Evolutionary conservation across 2,797 vertebrate genomes (phyloP).

Genomic region (Urosaurus nigricauda): DNA sequence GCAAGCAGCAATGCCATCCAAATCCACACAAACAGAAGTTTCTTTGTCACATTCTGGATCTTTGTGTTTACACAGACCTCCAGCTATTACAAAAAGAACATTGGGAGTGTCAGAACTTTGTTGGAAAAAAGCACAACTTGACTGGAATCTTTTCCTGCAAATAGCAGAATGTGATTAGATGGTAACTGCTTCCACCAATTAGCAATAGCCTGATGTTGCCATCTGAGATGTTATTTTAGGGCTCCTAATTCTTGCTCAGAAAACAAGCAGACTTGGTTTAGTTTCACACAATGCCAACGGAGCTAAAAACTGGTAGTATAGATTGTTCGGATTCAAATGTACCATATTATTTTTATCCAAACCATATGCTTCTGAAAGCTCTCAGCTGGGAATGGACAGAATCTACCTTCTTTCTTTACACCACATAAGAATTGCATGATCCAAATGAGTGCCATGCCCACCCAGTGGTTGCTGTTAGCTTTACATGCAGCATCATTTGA

Average conservation of each 20-base stretch:
- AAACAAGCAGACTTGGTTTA: not conserved
- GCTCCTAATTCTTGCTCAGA: not conserved
- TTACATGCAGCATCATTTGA: not conserved
- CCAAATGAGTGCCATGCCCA: too few relatives aligned
- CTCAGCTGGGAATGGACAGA: not conserved
- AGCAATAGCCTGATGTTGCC: not conserved
- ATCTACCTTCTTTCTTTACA: not conserved
- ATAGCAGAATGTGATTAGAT: not conserved
- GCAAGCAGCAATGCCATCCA: conserved; percentile 83
- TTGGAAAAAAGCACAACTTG: not conserved
- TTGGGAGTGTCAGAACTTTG: not conserved
- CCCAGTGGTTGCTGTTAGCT: too few relatives aligned
- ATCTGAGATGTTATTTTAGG: not conserved
- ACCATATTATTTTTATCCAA: not conserved
- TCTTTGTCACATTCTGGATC: conserved; percentile 87
- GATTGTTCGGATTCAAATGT: not conserved
- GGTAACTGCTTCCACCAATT: not conserved
- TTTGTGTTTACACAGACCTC: conserved; percentile 88
- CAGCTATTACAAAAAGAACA: conserved; percentile 77
- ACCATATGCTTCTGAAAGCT: not conserved
- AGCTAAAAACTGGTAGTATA: not conserved
- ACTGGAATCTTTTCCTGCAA: conserved; percentile 4
- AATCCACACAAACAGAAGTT: conserved; percentile 88
- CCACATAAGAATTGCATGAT: too few relatives aligned
- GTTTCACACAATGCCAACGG: not conserved